Base-by-base conservation (phyloP, 2,888 invertebrate genomes). In the Polydrusus tereticollis region DNA sequence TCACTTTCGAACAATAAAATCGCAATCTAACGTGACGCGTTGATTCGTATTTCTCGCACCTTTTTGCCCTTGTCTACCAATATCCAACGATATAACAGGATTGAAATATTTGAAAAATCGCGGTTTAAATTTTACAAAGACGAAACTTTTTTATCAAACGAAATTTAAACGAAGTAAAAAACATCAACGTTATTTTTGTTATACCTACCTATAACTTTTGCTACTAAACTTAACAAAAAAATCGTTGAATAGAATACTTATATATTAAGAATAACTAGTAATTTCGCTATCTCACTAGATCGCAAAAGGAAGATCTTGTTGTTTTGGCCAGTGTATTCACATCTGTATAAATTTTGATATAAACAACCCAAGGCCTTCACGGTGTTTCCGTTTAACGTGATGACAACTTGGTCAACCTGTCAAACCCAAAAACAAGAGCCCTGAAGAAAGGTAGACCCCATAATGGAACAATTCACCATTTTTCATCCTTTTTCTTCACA, bases 401-500 rank as follows among this genome's bases (percentile, higher is more conserved):
- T 2, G 16, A 38, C 14, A 14, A 16, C 6, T 6, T 5, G 14
- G 41, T 41, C 41, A n/a, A 16, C 38, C n/a, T n/a, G 38, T 41
- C 41, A 14, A 41, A 41, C 16, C 6, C 41, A 41, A 41, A 41
- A 41, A 41, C 1, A 16, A 41, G 41, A 41, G 41, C 4, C 3
- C n/a, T 36, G 12, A 4, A n/a, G n/a, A n/a, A n/a, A n/a, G n/a
- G n/a, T n/a, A n/a, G n/a, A n/a, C 58, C 21, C 16, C 33, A 57
- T 16, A 38, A n/a, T 10, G 10, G 14, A 33, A 7, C 3, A 33
- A 33, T 8, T 29, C 7, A 5, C 29, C 29, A 29, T 29, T 2
- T 33, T n/a, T n/a, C 12, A 36, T 36, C n/a, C n/a, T n/a, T 2
- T 36, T 36, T 62, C 45, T 68, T 83, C 82, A 85, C 76, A 85